Conservation (phyloP, 2,797 vertebrate genomes). For the Echiichthys vipera region DNA sequence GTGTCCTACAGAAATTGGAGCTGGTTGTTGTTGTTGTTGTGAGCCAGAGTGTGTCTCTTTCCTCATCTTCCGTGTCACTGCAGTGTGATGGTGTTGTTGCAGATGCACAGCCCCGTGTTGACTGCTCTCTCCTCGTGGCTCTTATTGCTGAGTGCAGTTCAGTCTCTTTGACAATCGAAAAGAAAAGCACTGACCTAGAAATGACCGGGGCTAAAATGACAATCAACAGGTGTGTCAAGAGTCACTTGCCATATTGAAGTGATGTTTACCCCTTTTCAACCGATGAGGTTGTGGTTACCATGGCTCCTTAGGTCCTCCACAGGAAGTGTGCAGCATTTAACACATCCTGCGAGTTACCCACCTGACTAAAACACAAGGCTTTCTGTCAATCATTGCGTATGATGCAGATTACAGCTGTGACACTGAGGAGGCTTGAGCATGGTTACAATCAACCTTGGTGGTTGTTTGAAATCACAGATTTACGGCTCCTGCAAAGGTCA, state of each 20-base stretch:
- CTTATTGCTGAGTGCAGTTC: not conserved
- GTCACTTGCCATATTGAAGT: slow-evolving; percentile 9
- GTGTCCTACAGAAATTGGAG: not conserved
- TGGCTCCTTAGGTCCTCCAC: slow-evolving; percentile 36
- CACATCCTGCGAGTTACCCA: slow-evolving; percentile 37
- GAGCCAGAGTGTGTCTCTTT: no score
- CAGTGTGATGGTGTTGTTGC: not conserved
- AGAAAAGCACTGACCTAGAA: slow-evolving; percentile 8
- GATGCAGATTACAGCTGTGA: slow-evolving; percentile 2
- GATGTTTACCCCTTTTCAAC: slow-evolving; percentile 43
- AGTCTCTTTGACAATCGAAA: not conserved
- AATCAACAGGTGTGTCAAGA: slow-evolving; percentile 12
- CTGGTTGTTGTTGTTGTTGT: not conserved
- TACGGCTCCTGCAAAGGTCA: slow-evolving; percentile 27
- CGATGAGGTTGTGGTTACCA: slow-evolving; percentile 52
- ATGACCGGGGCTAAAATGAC: slow-evolving; percentile 17
- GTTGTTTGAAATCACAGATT: slow-evolving; percentile 25
- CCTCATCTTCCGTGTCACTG: not conserved
- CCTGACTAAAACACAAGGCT: slow-evolving; percentile 9
- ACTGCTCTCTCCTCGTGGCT: not conserved
- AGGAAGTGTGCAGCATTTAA: slow-evolving; percentile 73
- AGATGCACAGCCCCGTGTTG: not conserved
- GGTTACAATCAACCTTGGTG: not conserved
- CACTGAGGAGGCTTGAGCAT: not conserved
- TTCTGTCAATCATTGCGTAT: not conserved